Evolutionary conservation across 2,113 vertebrate genomes (phyloP).

Genomic region (Notarius lentiginosus): DNA sequence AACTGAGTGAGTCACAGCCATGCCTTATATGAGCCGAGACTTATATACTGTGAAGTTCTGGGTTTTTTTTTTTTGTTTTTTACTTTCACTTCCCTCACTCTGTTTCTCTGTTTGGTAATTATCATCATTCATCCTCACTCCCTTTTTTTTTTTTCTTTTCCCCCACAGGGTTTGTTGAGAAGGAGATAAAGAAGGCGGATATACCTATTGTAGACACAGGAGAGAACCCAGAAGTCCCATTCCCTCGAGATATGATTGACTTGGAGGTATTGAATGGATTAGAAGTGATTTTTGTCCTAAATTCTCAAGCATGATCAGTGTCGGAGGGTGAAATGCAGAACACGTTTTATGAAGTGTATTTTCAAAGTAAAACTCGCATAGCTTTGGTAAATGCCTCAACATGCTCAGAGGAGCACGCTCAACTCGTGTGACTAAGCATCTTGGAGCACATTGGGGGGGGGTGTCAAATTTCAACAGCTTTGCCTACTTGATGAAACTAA

Average conservation of each 20-base stretch:
- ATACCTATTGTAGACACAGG: conserved; percentile 91
- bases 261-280: conserved; percentile 80
- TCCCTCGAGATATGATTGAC: conserved; percentile 98
- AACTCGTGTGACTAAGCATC: background rate
- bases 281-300: background rate
- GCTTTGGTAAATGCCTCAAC: background rate
- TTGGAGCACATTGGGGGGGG: too few relatives aligned
- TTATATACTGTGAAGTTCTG: background rate
- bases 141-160: background rate
- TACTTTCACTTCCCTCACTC: background rate
- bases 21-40: background rate
- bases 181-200: conserved; percentile 94
- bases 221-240: conserved; percentile 96
- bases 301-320: background rate
- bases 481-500: background rate
- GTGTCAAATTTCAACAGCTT: too few relatives aligned
- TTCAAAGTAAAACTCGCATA: background rate
- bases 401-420: background rate
- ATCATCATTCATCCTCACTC: background rate
- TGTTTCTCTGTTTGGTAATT: background rate
- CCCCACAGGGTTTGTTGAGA: conserved; percentile 93
- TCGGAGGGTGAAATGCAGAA: background rate
- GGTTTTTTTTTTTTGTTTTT: background rate
- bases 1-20: conserved; percentile 72
- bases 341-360: background rate